These are phyloP conservation scores for Pterocles burchelli DNA, from an alignment of 2,113 vertebrate species.

Conservation along the genomic window DNA sequence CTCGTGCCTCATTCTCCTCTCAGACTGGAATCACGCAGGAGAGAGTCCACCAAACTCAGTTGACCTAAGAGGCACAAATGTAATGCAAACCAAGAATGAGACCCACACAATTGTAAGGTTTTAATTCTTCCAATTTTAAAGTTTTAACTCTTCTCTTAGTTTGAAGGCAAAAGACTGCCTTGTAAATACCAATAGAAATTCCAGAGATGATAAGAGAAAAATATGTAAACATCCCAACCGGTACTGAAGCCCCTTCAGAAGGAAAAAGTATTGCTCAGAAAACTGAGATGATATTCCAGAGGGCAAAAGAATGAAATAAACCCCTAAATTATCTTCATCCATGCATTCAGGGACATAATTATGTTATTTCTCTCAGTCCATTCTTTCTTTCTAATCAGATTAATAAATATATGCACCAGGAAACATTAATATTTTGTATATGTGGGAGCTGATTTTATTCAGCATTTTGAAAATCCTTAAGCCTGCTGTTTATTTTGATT, in stretches of 20 bases:
- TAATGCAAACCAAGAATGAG: not conserved
- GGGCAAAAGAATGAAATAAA: slow-evolving; percentile 16
- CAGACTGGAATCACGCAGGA: not conserved
- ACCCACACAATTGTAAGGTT: not conserved
- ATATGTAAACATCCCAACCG: not conserved
- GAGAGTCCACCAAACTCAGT: not conserved
- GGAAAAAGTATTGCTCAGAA: not conserved
- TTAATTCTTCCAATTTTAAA: not conserved
- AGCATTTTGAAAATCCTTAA: slow-evolving; percentile 18
- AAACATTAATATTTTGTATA: slow-evolving; percentile 14
- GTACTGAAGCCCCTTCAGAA: not conserved
- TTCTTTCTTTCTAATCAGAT: slow-evolving; percentile 15
- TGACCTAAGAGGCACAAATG: not conserved
- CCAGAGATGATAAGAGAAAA: not conserved
- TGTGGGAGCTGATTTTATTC: not conserved
- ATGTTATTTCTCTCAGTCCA: not conserved
- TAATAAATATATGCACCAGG: not conserved
- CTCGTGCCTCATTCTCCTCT: not conserved
- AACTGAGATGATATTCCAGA: not conserved
- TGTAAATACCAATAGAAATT: not conserved
- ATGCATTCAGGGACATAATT: not conserved
- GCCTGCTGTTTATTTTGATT: slow-evolving; percentile 30
- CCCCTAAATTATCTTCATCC: not conserved
- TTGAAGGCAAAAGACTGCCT: not conserved
- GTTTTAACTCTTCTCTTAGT: not conserved